phyloP scores from a whole-genome alignment of 2,113 vertebrate species.

The Trichechus manatus region DNA sequence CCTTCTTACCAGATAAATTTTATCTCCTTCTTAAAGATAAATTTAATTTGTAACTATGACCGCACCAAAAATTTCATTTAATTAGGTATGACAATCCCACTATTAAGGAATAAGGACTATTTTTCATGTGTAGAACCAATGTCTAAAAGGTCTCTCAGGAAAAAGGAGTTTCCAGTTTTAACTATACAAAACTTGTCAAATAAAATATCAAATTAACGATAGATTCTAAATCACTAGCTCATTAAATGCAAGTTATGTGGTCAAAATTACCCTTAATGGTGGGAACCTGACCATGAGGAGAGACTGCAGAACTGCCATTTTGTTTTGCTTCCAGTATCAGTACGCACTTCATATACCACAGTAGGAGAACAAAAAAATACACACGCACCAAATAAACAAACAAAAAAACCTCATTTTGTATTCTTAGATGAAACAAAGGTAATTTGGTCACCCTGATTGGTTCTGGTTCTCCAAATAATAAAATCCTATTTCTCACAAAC shows the following conservation, averaged over 20 bases:
- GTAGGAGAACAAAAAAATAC: not conserved
- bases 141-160: not conserved
- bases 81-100: not conserved
- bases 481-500: slow-evolving; percentile 32
- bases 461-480: slow-evolving; percentile 13
- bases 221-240: slow-evolving; percentile 13
- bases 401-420: not conserved
- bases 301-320: not conserved
- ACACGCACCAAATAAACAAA: not conserved
- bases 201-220: slow-evolving; percentile 50
- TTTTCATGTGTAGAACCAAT: not conserved
- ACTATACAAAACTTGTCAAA: slow-evolving; percentile 31
- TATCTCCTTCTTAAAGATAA: slow-evolving; percentile 8
- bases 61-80: slow-evolving; percentile 45
- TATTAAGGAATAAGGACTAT: not conserved
- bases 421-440: slow-evolving; percentile 23
- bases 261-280: not conserved
- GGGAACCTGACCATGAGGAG: slow-evolving; percentile 10
- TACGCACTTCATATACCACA: not conserved
- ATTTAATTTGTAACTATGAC: slow-evolving; percentile 42
- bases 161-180: not conserved
- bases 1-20: not conserved
- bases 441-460: not conserved
- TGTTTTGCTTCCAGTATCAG: not conserved
- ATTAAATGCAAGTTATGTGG: not conserved